Evolutionary conservation across 2,888 invertebrate genomes (phyloP), one percentile per base, ranked within the genome.

Genomic region (Onthophagus sagittarius): DNA sequence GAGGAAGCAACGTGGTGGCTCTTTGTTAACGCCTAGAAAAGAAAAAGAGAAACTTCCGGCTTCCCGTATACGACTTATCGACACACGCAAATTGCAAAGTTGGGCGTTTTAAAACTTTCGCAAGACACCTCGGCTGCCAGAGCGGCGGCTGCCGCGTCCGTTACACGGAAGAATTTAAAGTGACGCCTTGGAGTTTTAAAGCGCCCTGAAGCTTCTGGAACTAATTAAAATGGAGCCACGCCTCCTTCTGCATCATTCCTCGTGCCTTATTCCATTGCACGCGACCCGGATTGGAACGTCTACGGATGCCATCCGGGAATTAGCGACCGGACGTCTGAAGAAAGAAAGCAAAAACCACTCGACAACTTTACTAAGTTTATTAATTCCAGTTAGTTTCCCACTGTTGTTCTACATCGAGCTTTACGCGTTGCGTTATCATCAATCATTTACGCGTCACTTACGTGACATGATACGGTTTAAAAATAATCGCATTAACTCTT

Each of bases 81-180:
- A 70, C 64, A 69, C 72, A 72, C 70, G 74, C 72, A 74, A 74
- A 74, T 74, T 74, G 74, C 65, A 70, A 74, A 74, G 74, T 74
- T 74, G 62, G 62, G 71, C 63, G 62, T 32, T 63, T 63, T 62
- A 63, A 74, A 72, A 72, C 62, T 72, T 74, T 74, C 33, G 63
- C 70, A 72, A 39, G 65, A 62, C 53, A 72, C 62, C 23, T n/a
- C 70, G 33, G 67, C 32, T 32, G 67, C n/a, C 23, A 23, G 23
- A 23, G 23, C 23, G 15, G 23, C 39, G 9, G 32, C 31, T 23
- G 67, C 32, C 23, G 23, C 23, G 32, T 67, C n/a, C 67, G 23
- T 62, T 73, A 64, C 73, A 32, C 32, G 71, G 62, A 73, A 71
- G 73, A 71, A 73, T 73, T 73, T 73, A 71, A 67, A 73, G 67